Conservation (phyloP, 2,888 invertebrate species). For the Drosophila recens region DNA sequence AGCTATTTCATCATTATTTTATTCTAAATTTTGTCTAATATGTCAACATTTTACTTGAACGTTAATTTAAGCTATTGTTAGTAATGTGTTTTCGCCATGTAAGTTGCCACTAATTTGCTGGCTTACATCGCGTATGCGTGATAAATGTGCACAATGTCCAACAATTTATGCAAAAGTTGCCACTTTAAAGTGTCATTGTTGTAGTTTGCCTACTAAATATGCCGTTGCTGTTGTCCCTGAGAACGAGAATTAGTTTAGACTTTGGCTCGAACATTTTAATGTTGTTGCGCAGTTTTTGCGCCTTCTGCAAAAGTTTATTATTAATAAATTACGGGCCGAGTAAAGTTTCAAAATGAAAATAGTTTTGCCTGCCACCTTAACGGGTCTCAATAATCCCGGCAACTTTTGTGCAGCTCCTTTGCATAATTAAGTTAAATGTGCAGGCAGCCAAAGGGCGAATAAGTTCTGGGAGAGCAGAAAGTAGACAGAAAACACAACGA, state of each 20-base stretch:
- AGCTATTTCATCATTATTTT: neutral
- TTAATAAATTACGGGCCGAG: constrained; percentile 72
- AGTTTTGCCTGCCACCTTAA: constrained; percentile 67
- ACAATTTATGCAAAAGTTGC: constrained; percentile 47
- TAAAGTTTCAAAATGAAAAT: constrained; percentile 75
- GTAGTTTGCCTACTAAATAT: constrained; percentile 25
- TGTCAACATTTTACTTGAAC: neutral
- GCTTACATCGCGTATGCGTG: constrained; percentile 37
- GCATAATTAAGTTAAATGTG: constrained; percentile 73
- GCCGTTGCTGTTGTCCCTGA: constrained; percentile 11
- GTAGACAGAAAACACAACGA: neutral
- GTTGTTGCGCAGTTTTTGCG: constrained; percentile 31
- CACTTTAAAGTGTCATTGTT: constrained; percentile 60
- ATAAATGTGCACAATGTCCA: constrained; percentile 35
- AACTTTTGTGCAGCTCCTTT: constrained; percentile 47
- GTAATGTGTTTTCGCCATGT: neutral
- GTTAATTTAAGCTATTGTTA: neutral
- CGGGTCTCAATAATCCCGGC: constrained; percentile 60
- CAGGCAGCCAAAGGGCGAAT: constrained; percentile 46
- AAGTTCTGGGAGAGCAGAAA: constrained; percentile 28
- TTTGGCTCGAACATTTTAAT: constrained; percentile 40
- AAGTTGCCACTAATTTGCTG: neutral
- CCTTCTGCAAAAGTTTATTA: constrained; percentile 67
- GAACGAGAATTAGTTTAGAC: constrained; percentile 41
- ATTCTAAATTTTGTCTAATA: neutral